Conservation (phyloP, 2,888 invertebrate genomes). For the Lumbricus terrestris region DNA sequence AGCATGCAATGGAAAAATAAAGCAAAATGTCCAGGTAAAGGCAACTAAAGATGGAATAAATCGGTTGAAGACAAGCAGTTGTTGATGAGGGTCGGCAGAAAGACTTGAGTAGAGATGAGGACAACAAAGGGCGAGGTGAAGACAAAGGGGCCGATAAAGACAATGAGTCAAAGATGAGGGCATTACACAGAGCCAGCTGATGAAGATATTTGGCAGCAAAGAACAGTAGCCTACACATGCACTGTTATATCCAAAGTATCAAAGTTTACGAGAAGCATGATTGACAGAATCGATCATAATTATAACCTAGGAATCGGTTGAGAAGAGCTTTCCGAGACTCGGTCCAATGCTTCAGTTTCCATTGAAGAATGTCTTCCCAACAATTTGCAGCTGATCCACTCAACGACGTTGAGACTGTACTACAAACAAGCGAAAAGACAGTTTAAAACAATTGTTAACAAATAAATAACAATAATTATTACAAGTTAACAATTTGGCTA, state of each 20-base stretch:
- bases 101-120: too few species aligned
- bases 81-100: too few species aligned
- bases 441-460: too few species aligned
- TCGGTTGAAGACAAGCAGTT: too few species aligned
- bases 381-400: constrained; percentile 27
- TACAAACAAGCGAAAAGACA: neutral
- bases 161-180: neutral
- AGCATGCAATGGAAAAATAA: neutral
- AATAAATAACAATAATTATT: too few species aligned
- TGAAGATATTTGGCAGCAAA: neutral
- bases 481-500: too few species aligned
- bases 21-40: too few species aligned
- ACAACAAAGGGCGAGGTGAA: too few species aligned
- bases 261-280: neutral
- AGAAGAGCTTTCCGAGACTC: constrained; percentile 17
- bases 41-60: too few species aligned
- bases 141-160: neutral
- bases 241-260: neutral
- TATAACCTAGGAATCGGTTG: constrained; percentile 25
- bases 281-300: neutral
- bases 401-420: constrained; percentile 26
- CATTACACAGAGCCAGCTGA: neutral
- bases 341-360: neutral
- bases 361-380: constrained; percentile 28
- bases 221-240: neutral